A percentile compares a stretch with the other conserved stretches of the same genome.
phyloP scores from a whole-genome alignment of 1,140 invertebrate genomes.

The Hirudo medicinalis region DNA sequence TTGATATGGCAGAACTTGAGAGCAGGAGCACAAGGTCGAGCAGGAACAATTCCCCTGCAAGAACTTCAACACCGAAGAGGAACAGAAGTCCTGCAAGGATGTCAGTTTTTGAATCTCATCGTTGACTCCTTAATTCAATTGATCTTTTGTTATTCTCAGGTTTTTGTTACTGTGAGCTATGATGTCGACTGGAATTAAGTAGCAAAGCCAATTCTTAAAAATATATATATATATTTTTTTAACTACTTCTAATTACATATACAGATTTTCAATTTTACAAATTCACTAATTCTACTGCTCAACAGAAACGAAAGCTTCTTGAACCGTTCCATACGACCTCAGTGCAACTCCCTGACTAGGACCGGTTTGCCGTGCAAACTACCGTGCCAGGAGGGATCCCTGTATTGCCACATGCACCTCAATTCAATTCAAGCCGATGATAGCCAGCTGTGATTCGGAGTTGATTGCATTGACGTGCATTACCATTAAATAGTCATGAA shows the following conservation, averaged over 20 bases:
- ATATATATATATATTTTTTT: no score
- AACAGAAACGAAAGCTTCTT: neutral
- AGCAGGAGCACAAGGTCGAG: neutral
- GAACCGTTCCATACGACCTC: neutral
- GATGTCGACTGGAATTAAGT: no score
- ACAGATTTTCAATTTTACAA: no score
- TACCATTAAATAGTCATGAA: no score
- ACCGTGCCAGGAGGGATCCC: neutral
- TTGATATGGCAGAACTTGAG: neutral
- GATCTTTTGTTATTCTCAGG: no score
- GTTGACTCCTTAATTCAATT: no score
- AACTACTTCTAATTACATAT: no score
- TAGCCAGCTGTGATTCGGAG: neutral
- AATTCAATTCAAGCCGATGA: neutral
- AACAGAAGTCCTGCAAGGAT: neutral
- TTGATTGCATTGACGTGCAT: no score
- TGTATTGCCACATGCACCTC: neutral
- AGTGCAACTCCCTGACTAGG: neutral
- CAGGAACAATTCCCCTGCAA: neutral
- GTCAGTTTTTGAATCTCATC: no score
- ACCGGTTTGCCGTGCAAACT: slow-evolving; percentile 1
- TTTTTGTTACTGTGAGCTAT: no score
- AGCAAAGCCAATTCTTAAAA: no score
- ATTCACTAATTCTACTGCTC: no score
- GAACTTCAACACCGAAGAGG: neutral